Base-by-base conservation (phyloP, 2,797 vertebrate genomes). In the Serranus cabrilla region DNA sequence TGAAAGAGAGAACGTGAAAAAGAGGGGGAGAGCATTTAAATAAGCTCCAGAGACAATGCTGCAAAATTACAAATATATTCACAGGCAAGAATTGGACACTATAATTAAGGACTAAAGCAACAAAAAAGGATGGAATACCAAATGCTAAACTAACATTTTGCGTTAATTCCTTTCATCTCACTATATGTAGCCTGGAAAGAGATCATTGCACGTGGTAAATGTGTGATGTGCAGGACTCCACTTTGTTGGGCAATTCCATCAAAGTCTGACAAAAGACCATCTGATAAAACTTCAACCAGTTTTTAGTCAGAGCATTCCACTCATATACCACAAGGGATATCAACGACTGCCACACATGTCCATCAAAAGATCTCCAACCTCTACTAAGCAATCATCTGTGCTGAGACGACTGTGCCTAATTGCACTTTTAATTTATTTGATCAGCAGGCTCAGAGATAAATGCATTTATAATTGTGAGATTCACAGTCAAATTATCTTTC, bases 361-460 rank as follows among this genome's bases (percentile, higher is more conserved):
- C 31, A 49, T 75, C 69, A 70, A 78, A 55, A 54, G 47, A 51
- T 18, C 62, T 54, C 17, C 46, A 61, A 34, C 52, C 20, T 67
- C 59, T 77, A 79, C 74, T 68, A 12, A 69, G 54, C 27, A 78
- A 69, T 69, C 56, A 59, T 67, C 46, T 68, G 66, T 61, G 49
- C 37, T 57, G 57, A 46, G 25, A 50, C 23, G 58, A 57, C 45
- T 64, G 21, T 54, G 54, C 39, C 42, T 68, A 81, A 79, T 78
- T 79, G 75, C n/a, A 63, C 59, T 84, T 78, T 74, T 58, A 78
- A 86, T 86, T 72, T 23, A 70, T 25, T 74, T 80, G 43, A 84
- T 90, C 67, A 80, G 72, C 77, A 74, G 63, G 55, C 77, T 64
- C 18, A 13, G 25, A 47, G 64, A 78, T 74, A 43, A 85, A 80